Base-by-base conservation (phyloP, 2,113 vertebrate species). In the Myiozetetes cayanensis region DNA sequence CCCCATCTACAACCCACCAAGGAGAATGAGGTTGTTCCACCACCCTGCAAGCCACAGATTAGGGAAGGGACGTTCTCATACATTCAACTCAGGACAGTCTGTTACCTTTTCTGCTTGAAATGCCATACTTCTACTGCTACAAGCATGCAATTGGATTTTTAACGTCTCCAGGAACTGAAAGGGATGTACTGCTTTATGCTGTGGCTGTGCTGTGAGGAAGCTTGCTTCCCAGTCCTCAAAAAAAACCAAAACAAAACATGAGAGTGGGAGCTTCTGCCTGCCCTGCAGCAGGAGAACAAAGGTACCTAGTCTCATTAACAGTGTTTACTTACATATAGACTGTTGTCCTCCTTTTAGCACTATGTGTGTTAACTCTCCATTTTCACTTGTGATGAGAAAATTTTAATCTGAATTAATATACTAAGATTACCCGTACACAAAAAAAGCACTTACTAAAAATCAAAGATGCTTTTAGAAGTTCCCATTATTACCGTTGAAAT, bases 11-110 rank as follows among this genome's bases (percentile, higher is more conserved):
- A 76, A 47, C 7, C 6, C 30, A 67, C 27, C 6, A 12, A 56
- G 5, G 3, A 9, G 8, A 86, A 71, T 3, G 9, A 78, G 16
- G 52, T 14, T 0, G 0, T 39, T 78, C 39, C 8, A 59, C 7
- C 24, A 65, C 33, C 6, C 62, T 56, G 35, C 14, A 52, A 61
- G 21, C 35, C n/a, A 52, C 16, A 28, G 9, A 16, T n/a, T 14
- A 74, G 23, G 14, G 16, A 61, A 20, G 47, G 30, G 74, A 70
- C 33, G 37, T 37, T 77, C 8, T 17, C 50, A 63, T 1, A 43
- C 43, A 33, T 39, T 55, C 14, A 16, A 39, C 7, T 4, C 4
- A 8, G 24, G 14, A 58, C 24, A 79, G 27, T 25, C 68, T 75
- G 44, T 41, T 87, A 55, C 21, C 10, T 16, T 46, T 66, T 30